These are phyloP conservation scores for Aselliscus stoliczkanus DNA, from an alignment of 2,797 vertebrate genomes.

Conservation along the genomic window DNA sequence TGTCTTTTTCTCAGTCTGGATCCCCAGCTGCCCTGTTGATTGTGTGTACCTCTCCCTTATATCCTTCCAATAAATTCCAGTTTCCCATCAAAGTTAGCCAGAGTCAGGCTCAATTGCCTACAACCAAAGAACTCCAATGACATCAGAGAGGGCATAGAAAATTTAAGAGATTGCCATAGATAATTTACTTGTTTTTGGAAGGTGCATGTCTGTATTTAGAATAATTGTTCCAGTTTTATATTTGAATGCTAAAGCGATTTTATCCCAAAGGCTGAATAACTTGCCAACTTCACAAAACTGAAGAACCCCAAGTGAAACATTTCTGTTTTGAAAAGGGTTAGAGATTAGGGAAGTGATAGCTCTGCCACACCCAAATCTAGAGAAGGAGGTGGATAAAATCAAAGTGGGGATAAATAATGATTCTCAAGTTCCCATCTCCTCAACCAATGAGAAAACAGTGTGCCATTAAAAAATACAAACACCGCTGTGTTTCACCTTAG, in stretches of 20 bases:
- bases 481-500: not conserved
- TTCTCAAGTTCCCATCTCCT: not conserved
- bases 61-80: not conserved
- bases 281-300: not conserved
- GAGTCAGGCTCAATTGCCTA: not conserved
- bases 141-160: not conserved
- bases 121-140: not conserved
- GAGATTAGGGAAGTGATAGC: not conserved
- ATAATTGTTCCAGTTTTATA: slow-evolving; percentile 23
- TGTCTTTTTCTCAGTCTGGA: not conserved
- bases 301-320: not conserved
- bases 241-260: slow-evolving; percentile 9
- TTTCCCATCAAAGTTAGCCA: not conserved
- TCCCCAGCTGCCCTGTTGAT: not conserved
- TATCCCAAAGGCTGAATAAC: slow-evolving; percentile 2
- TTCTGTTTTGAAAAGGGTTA: not conserved
- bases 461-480: not conserved
- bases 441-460: not conserved
- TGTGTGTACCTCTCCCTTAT: not conserved
- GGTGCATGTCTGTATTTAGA: not conserved
- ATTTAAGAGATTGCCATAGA: not conserved
- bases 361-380: not conserved
- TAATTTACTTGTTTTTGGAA: slow-evolving; percentile 1
- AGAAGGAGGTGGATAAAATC: not conserved
- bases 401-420: not conserved